These are phyloP conservation scores for Ochotona princeps DNA, from an alignment of 2,113 vertebrate species.

Conservation along the genomic window DNA sequence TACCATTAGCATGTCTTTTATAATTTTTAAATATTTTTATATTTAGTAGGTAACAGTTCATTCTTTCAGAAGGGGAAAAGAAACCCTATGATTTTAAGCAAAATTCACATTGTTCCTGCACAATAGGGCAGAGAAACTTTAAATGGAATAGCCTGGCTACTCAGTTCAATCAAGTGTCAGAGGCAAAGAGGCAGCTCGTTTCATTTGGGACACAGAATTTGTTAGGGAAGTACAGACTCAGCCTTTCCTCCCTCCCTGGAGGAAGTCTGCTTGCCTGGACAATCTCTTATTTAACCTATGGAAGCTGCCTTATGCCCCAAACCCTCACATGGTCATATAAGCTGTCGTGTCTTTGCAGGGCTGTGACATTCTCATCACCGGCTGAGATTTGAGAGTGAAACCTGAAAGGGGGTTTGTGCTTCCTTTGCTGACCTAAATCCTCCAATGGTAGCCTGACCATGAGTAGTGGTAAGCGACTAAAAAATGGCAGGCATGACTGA, in stretches of 20 bases:
- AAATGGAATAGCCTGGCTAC: background rate
- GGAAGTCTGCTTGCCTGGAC: background rate
- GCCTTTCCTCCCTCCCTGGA: background rate
- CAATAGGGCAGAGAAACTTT: background rate
- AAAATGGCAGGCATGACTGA: background rate
- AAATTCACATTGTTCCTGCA: background rate
- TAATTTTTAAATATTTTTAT: slow-evolving; percentile 42
- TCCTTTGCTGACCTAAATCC: slow-evolving; percentile 7
- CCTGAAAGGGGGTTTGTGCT: background rate
- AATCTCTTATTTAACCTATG: background rate
- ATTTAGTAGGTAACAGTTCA: background rate
- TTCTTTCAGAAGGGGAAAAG: slow-evolving; percentile 35
- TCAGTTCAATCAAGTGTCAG: background rate
- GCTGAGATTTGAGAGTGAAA: slow-evolving; percentile 57
- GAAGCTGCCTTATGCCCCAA: background rate
- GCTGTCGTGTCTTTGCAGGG: background rate
- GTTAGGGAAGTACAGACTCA: background rate
- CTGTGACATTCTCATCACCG: slow-evolving; percentile 9
- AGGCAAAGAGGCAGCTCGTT: slow-evolving; percentile 19
- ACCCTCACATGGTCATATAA: background rate
- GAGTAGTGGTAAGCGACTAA: background rate
- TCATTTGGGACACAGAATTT: background rate
- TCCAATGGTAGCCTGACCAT: background rate
- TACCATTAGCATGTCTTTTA: background rate
- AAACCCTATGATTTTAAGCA: slow-evolving; percentile 42